Evolutionary conservation across 2,113 vertebrate species (phyloP), one percentile per base, ranked within the genome.

Genomic region (Danio rerio): DNA sequence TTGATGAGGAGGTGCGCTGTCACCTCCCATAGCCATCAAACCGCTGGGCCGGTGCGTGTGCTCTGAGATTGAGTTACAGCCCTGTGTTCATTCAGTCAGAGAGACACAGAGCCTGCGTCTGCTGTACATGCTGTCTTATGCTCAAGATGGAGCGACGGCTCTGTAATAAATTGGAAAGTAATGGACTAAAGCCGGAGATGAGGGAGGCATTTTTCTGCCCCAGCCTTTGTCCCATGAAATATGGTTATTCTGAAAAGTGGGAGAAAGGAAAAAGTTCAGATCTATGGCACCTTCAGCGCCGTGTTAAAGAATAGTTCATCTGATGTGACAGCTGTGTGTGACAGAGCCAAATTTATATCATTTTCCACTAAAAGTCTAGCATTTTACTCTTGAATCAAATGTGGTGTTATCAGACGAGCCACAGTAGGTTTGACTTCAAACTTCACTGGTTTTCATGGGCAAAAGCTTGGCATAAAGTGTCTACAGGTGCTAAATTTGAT

Each of bases 21-120:
- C 81, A 66, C 78, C 71, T 70, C 58, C 58, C 20, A 83, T 83
- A 76, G 49, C 21, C 69, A 77, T 86, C 84, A 86, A 80, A 50
- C 8, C 53, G 18, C 72, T 42, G 65, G 72, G 16, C 65, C 31
- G 5, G 42, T 16, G 61, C 49, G 11, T 11, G 31, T 52, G 53
- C 68, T 58, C 55, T 74, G 70, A 80, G 81, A 83, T 55, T 62
- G 84, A 82, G 76, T 86, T 83, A 80, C 70, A 16, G 84, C 15
- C 58, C 58, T 49, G 66, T 65, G 69, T 73, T 80, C 43, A 78
- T 47, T 82, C 76, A 66, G 72, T 49, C 31, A 62, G 69, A 70
- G 59, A 18, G 56, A 61, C 53, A 40, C 56, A 53, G 73, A 8
- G 52, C 42, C 21, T 15, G 6, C 16, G 55, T 59, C 53, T 49